Evolutionary conservation across 37 sponge, comb jelly and placozoan genomes (phyloP), one percentile per base, ranked within the genome.

Genomic region (Oscarella lobularis): DNA sequence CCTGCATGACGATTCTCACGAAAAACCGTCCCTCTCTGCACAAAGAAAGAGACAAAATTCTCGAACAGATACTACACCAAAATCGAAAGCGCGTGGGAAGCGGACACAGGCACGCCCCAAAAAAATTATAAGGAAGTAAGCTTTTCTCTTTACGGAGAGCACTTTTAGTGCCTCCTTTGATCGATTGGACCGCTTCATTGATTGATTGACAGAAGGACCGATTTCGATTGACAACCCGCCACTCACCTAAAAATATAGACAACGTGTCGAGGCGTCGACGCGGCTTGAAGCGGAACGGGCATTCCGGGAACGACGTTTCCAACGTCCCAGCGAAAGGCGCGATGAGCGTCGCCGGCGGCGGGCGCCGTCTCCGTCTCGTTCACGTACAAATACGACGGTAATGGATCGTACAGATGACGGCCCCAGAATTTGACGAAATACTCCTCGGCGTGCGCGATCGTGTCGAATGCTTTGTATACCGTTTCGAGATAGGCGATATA

Each of bases 251-350:
- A 68, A 4, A 68, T 5, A 35, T 4, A 68, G 71, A 68, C 33
- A 20, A 68, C 31, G 71, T 68, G 71, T 34, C 5, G 29, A 5
- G 71, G 71, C 6, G 31, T 14, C 35, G 29, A 14, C 4, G 71
- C 71, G 29, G 71, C 71, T 35, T 68, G 71, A 32, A 68, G 31
- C 71, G 71, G 71, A 5, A 68, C 71, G 71, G 71, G 71, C 71
- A 68, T 68, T 29, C 71, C 71, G 35, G 71, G 31, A 5, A 5
- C 31, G 31, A 68, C 71, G 6, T 68, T 4, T 5, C 31, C 33
- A 32, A 35, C 5, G 33, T 68, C 29, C 71, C 71, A 68, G 31
- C 31, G 31, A 14, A 29, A 68, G 35, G 71, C 71, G 6, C 31
- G 6, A 5, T 5, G 6, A 5, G 29, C 31, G 6, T 68, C 31